Conservation (phyloP, 2,888 invertebrate genomes). For the Steinernema hermaphroditum region DNA sequence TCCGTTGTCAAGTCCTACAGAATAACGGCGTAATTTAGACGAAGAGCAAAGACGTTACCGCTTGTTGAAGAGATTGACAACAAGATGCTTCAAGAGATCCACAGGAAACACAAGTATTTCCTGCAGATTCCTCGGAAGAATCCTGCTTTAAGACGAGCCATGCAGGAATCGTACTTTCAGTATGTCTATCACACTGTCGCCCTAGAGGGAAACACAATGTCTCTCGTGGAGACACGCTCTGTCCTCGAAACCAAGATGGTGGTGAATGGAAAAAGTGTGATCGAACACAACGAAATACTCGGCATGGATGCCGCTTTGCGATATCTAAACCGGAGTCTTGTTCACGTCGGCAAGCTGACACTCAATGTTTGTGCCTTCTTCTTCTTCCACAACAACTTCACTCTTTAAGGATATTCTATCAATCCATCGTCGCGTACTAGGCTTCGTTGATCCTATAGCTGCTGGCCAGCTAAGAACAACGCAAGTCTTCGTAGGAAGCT, state of each 20-base stretch:
- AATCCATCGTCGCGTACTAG: conserved; percentile 87
- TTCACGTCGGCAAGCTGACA: conserved; percentile 71
- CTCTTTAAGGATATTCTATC: conserved; percentile 83
- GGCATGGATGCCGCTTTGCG: conserved; percentile 88
- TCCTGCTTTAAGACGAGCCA: conserved; percentile 77
- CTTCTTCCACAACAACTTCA: background rate
- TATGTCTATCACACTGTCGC: conserved; percentile 96
- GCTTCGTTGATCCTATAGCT: conserved; percentile 89
- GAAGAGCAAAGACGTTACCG: conserved; percentile 82
- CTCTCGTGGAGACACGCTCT: conserved; percentile 82
- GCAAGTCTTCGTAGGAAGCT: conserved; percentile 87
- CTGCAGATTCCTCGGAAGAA: conserved; percentile 71
- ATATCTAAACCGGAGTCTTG: conserved; percentile 77
- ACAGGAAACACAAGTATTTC: conserved; percentile 81
- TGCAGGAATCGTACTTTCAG: conserved; percentile 83
- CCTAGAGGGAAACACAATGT: conserved; percentile 96
- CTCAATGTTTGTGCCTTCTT: conserved; percentile 36
- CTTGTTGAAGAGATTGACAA: conserved; percentile 85
- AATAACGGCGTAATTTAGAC: conserved; percentile 66
- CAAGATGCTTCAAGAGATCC: conserved; percentile 78
- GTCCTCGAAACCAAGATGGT: conserved; percentile 82
- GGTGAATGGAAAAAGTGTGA: conserved; percentile 84
- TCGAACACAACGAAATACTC: conserved; percentile 94
- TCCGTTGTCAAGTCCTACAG: background rate
- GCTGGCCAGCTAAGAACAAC: conserved; percentile 73